Conservation (phyloP, 1,140 invertebrate genomes). For the Atopsyche davidsoni region DNA sequence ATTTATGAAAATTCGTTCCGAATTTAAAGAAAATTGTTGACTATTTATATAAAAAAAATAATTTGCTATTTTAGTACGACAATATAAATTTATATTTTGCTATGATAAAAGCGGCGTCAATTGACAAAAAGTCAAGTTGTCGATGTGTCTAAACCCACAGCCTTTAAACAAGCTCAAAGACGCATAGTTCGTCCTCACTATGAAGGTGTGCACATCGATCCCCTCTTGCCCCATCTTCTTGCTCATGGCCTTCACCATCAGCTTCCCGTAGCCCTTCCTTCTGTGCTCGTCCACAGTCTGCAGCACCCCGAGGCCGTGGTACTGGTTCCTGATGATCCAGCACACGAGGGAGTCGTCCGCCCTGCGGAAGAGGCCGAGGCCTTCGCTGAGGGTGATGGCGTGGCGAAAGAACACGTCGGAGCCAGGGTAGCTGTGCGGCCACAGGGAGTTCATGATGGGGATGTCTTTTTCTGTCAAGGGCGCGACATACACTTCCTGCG, state of each 20-base stretch:
- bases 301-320: constrained; percentile 31
- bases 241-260: constrained; percentile 10
- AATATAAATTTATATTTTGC: no score
- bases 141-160: constrained; percentile 29
- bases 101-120: no score
- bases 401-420: constrained; percentile 30
- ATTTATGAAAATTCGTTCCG: no score
- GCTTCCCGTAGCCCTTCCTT: constrained; percentile 22
- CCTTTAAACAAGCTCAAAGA: constrained; percentile 32
- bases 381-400: constrained; percentile 32
- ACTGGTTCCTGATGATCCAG: constrained; percentile 34
- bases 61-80: no score
- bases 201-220: constrained; percentile 21
- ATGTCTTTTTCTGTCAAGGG: constrained; percentile 28
- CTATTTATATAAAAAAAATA: no score
- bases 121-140: constrained; percentile 17
- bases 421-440: constrained; percentile 32
- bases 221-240: constrained; percentile 19
- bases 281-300: constrained; percentile 18
- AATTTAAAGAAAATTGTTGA: no score
- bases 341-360: constrained; percentile 27
- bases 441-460: constrained; percentile 25
- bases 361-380: constrained; percentile 33
- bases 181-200: constrained; percentile 27
- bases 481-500: constrained; percentile 31